phyloP scores from a whole-genome alignment of 2,888 invertebrate genomes.

The Drosophila mettleri region DNA sequence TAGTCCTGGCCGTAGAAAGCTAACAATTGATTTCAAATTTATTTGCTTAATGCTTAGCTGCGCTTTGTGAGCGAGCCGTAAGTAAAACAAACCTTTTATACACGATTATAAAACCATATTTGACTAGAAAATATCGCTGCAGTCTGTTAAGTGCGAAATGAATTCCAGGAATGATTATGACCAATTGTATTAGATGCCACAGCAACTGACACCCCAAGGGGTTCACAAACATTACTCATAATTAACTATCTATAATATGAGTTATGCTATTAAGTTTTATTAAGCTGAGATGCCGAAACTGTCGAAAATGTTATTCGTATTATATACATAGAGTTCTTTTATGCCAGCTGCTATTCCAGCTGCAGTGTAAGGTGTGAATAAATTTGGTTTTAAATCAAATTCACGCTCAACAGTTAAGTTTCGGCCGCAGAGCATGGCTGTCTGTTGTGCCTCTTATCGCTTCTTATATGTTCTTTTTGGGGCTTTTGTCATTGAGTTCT shows the following conservation, averaged over 20 bases:
- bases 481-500: constrained; percentile 8
- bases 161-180: no score
- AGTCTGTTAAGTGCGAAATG: neutral
- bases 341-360: neutral
- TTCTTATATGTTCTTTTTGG: constrained; percentile 4
- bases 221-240: no score
- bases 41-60: constrained; percentile 32
- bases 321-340: neutral
- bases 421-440: constrained; percentile 3
- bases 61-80: constrained; percentile 28
- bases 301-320: no score
- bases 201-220: no score
- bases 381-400: constrained; percentile 16
- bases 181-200: no score
- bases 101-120: neutral
- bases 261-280: no score
- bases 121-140: neutral
- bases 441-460: constrained; percentile 25
- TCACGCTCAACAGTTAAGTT: constrained; percentile 21
- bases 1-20: constrained; percentile 14
- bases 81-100: constrained; percentile 11
- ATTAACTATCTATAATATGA: no score
- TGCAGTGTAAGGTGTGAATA: no score
- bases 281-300: no score
- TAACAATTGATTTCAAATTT: constrained; percentile 23